Base-by-base conservation (phyloP, 2,797 vertebrate species). In the Sebastes vulpes region DNA sequence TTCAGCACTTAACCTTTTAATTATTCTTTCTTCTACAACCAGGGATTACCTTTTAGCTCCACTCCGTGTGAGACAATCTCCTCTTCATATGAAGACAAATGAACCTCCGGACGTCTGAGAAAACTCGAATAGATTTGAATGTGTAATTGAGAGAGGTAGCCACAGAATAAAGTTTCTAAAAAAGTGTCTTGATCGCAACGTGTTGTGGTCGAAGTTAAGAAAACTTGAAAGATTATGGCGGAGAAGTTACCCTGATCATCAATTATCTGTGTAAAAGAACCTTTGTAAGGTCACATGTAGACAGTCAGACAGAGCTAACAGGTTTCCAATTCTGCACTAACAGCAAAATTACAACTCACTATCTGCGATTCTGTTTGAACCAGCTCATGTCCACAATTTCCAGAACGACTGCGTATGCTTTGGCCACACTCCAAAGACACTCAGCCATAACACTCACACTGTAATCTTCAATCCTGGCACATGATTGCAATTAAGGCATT, bases 1-100 rank as follows among this genome's bases (percentile, higher is more conserved):
- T 95, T 88, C 89, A 91, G 92, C 82, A 92, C 93, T 95, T 95
- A 95, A 95, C 95, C 95, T 95, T 96, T 95, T 95, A 95, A 95
- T 95, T 94, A 95, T 94, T 92, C 83, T 92, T 91, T 94, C 80
- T 90, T 92, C 79, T 85, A 77, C 69, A 59, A 86, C 75, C 71
- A 75, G 82, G 81, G 89, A 90, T 89, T 92, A 94, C 81, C 85
- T 91, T 88, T 70, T 35, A 69, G 88, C 82, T 89, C 31, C 58
- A 57, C 79, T 80, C 77, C 56, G 68, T 83, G 71, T 74, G 87
- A 89, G 85, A 90, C 85, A 68, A 75, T 78, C 65, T 58, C 66
- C 50, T 72, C 80, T 79, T 87, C 63, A 77, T 82, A 73, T 75
- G 63, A 86, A 76, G 92, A 91, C 84, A 75, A 87, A 92, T 86